Evolutionary conservation across 2,797 vertebrate genomes (phyloP), one percentile per base, ranked within the genome.

Genomic region (Neopelma chrysocephalum): DNA sequence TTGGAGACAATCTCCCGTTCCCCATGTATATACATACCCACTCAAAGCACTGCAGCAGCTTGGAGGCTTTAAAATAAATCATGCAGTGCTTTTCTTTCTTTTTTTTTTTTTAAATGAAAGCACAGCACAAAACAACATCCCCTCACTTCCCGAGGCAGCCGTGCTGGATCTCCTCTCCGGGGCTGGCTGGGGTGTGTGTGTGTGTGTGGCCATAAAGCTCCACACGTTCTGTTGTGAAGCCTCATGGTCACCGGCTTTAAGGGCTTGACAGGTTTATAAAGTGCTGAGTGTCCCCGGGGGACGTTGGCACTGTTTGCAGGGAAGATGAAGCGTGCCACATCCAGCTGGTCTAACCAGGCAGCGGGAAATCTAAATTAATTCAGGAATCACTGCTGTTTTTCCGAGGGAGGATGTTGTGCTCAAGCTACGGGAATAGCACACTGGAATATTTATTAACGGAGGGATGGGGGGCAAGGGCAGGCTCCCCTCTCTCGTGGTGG

Each of bases 261-360:
- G 97, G 97, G 95, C 95, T 97, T 98, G 98, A 98, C 98, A 98
- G 98, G 97, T 98, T 98, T 98, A 99, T 98, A 98, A 99, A 98
- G 98, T 98, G 98, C 98, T 98, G 98, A 99, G 97, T 97, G 98
- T 97, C 98, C 99, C 99, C 95, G 6, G 34, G 98, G 98, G 98
- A 96, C 54, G 31, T 23, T 80, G 77, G 97, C 98, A 97, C 97
- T 95, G 97, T 98, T 98, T 65, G 88, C 94, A 57, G 93, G 87
- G 92, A 95, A 96, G 87, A 85, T 97, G 90, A 95, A 93, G 94
- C 96, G 57, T 81, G 94, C 95, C 78, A 47, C 40, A 90, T 94
- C 96, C 98, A 97, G 97, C 97, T 97, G 98, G 81, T 38, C 87
- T 86, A 89, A 90, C 60, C 77, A 94, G 95, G 87, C 84, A 86